Conservation (phyloP, 2,113 vertebrate species). For the Cynocephalus volans region DNA sequence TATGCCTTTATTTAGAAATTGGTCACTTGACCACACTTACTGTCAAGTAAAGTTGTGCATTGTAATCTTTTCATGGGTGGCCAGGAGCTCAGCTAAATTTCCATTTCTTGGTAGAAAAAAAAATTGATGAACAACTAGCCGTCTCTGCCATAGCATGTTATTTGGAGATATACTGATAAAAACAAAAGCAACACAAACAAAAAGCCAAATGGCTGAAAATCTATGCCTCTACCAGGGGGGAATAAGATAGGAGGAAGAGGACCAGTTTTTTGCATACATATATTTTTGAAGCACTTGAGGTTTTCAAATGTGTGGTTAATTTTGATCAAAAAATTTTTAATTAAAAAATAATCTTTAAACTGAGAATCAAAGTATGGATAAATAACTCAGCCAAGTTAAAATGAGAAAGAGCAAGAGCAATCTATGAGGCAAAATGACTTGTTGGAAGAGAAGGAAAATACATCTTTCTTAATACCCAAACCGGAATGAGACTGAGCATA, state of each 20-base stretch:
- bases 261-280: neutral
- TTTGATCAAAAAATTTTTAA: neutral
- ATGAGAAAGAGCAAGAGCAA: neutral
- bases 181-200: neutral
- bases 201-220: neutral
- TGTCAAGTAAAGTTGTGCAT: neutral
- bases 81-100: neutral
- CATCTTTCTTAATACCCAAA: neutral
- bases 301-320: neutral
- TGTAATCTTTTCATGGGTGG: neutral
- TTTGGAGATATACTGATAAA: neutral
- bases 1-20: neutral
- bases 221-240: neutral
- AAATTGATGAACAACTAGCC: neutral
- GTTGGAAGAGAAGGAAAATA: neutral
- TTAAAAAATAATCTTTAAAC: neutral
- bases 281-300: neutral
- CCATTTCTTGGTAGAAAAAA: neutral
- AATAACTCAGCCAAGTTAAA: neutral
- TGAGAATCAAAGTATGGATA: neutral
- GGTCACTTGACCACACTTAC: neutral
- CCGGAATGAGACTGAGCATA: neutral
- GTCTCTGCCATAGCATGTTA: neutral
- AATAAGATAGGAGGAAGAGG: neutral
- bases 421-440: neutral